Evolutionary conservation across 2,113 vertebrate genomes (phyloP).

Genomic region (Pitta sordida): DNA sequence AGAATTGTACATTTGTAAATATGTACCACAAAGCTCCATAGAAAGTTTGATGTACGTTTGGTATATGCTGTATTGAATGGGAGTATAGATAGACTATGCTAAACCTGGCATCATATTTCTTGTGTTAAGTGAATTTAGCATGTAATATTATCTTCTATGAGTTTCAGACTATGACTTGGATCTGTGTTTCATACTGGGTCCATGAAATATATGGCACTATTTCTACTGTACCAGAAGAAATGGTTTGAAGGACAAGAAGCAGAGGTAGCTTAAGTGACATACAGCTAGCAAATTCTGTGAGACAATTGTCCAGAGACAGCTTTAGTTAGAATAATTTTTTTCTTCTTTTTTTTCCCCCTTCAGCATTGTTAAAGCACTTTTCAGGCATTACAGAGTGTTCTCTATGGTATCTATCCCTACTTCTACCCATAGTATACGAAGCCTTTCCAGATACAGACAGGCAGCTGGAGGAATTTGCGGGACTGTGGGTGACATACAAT

Average conservation of each 20-base stretch:
- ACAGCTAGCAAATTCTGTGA: neutral
- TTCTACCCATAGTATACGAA: neutral
- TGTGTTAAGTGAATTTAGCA: neutral
- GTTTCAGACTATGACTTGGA: neutral
- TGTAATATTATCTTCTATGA: neutral
- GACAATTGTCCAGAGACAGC: neutral
- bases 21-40: neutral
- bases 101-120: slow-evolving; percentile 18
- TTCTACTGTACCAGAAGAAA: neutral
- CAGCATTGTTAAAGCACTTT: neutral
- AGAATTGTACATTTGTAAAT: neutral
- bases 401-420: neutral
- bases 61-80: neutral
- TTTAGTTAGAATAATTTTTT: neutral
- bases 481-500: neutral
- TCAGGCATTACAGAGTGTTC: neutral
- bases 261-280: neutral
- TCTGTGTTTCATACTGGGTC: neutral
- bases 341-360: neutral
- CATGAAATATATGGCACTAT: neutral
- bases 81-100: neutral
- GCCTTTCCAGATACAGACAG: neutral
- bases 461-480: neutral
- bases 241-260: rapidly evolving
- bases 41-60: slow-evolving; percentile 24